Conservation (phyloP, 2,113 vertebrate genomes). For the Pongo abelii region DNA sequence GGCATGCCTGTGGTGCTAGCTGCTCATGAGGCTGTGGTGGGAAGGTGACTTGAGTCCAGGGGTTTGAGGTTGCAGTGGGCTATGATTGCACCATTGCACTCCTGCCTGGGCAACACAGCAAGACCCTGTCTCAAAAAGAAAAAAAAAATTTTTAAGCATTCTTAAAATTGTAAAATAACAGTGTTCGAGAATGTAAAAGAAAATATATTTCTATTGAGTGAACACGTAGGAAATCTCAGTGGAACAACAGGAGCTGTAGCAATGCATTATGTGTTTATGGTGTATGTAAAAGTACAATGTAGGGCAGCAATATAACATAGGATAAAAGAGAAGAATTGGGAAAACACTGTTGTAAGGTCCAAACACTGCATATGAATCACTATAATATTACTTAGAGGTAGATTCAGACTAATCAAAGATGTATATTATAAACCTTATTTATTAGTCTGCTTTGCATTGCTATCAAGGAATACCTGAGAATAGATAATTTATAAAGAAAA, state of each 20-base stretch:
- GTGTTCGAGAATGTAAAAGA: not conserved
- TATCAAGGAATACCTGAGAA: no score
- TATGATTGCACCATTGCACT: no score
- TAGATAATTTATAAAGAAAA: no score
- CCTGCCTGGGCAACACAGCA: no score
- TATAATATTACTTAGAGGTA: not conserved
- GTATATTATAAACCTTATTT: not conserved
- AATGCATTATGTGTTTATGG: not conserved
- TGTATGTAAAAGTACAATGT: rapidly evolving
- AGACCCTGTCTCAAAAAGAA: no score
- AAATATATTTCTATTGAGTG: not conserved
- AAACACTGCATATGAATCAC: not conserved
- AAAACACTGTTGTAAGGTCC: not conserved
- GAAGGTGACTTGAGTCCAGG: no score
- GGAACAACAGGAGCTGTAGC: not conserved
- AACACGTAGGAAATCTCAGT: not conserved
- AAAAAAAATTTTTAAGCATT: not conserved
- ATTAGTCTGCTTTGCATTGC: no score
- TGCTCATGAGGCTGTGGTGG: no score
- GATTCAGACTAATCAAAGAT: not conserved
- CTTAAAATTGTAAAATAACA: not conserved
- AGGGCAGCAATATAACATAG: not conserved
- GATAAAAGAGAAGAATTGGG: not conserved
- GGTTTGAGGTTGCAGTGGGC: no score
- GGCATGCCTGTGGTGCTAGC: no score